phyloP scores from a whole-genome alignment of 2,113 vertebrate genomes.

The Hiodon tergisus region DNA sequence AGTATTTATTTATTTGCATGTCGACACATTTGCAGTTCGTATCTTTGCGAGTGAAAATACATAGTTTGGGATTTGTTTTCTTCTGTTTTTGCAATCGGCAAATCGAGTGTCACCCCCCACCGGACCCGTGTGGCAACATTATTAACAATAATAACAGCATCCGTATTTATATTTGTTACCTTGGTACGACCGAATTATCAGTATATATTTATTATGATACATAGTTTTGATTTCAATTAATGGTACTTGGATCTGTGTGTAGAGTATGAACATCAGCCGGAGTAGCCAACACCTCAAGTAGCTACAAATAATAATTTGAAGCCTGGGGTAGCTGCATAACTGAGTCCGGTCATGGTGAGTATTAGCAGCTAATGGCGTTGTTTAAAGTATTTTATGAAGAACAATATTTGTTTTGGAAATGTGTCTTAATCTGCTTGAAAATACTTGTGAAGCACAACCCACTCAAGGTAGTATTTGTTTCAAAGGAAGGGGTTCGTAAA shows the following conservation, averaged over 20 bases:
- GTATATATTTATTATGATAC: slow-evolving; percentile 21
- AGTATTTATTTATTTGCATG: not conserved
- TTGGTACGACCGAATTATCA: not conserved
- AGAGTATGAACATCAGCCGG: slow-evolving; percentile 40
- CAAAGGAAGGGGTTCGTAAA: not conserved
- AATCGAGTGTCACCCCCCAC: slow-evolving; percentile 12
- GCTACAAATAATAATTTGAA: slow-evolving; percentile 35
- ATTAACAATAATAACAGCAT: slow-evolving; percentile 30
- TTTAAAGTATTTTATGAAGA: not conserved
- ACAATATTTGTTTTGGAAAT: no score
- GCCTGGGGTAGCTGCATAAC: slow-evolving; percentile 26
- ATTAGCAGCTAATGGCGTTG: not conserved
- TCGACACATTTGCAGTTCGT: not conserved
- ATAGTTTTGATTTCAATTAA: slow-evolving; percentile 21
- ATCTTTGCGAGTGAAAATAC: not conserved
- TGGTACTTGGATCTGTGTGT: slow-evolving; percentile 9
- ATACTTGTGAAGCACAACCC: no score
- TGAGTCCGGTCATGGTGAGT: slow-evolving; percentile 53
- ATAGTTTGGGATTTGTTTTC: slow-evolving; percentile 6
- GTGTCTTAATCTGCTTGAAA: no score
- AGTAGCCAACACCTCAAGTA: slow-evolving; percentile 36
- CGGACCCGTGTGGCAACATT: slow-evolving; percentile 15
- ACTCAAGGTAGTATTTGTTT: not conserved
- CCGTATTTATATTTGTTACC: not conserved
- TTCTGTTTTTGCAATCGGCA: not conserved